Evolutionary conservation across 2,888 invertebrate species (phyloP).

Genomic region (Drosophila anomelani): DNA sequence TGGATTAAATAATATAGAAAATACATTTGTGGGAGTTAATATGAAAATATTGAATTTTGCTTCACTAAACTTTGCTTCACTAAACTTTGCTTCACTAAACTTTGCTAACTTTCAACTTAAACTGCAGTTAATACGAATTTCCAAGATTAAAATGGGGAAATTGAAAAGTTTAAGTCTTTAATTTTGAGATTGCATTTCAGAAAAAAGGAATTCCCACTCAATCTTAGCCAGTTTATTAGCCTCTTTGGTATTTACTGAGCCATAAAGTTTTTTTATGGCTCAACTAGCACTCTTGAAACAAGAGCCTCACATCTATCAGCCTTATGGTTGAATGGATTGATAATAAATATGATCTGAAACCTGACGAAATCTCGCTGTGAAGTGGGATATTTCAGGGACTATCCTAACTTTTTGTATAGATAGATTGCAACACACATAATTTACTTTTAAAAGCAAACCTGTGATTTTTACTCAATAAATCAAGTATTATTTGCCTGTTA

Average conservation of each 20-base stretch:
- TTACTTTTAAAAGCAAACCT: not conserved
- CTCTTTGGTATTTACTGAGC: constrained; percentile 1
- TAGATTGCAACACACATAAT: not conserved
- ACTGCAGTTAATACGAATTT: not conserved
- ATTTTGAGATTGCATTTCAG: not conserved
- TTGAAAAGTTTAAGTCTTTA: not conserved
- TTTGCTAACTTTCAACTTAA: not conserved
- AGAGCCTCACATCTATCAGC: not conserved
- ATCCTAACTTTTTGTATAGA: not conserved
- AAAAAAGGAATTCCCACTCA: fast-evolving
- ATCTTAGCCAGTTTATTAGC: not conserved
- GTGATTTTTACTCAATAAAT: constrained; percentile 1
- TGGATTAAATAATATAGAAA: not conserved
- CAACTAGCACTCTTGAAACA: not conserved
- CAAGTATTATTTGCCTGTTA: not conserved
- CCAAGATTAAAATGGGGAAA: not conserved
- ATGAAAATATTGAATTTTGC: not conserved
- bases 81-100: not conserved
- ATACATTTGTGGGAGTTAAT: not conserved
- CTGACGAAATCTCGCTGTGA: not conserved
- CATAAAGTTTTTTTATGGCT: not conserved
- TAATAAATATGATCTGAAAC: not conserved
- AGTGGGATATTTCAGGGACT: not conserved
- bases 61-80: not conserved
- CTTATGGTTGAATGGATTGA: constrained; percentile 12